Percentiles rank a stretch among this genome's conserved stretches.
Conservation (phyloP, 2,113 vertebrate species). For the Theristicus caerulescens region DNA sequence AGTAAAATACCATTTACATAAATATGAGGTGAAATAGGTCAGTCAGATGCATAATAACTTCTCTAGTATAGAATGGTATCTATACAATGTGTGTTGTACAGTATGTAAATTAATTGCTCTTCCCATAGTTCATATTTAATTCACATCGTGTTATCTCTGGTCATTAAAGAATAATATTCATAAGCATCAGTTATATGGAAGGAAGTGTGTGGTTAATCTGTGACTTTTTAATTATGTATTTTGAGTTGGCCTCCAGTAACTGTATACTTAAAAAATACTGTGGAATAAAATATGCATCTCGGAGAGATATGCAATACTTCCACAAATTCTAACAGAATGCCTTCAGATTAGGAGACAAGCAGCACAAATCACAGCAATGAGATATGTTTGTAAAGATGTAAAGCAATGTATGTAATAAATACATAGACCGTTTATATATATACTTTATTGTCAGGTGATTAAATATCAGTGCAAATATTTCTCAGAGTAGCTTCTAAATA, state of each 20-base stretch:
- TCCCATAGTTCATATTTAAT: slow-evolving; percentile 13
- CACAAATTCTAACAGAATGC: neutral
- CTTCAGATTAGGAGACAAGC: neutral
- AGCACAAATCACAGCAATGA: slow-evolving; percentile 1
- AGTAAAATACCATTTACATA: neutral
- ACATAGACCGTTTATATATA: neutral
- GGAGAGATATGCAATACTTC: neutral
- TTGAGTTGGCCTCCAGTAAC: neutral
- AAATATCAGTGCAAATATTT: neutral
- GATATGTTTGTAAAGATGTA: neutral
- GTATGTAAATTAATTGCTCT: neutral
- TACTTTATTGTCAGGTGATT: neutral
- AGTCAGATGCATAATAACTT: neutral
- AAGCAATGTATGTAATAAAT: neutral
- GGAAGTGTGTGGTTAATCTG: neutral
- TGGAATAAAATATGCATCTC: neutral
- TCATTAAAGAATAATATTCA: slow-evolving; percentile 32
- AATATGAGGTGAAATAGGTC: neutral
- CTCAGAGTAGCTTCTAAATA: neutral
- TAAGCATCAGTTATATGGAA: neutral
- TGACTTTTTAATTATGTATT: neutral
- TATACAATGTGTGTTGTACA: neutral
- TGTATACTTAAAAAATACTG: neutral
- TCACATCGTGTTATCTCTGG: neutral
- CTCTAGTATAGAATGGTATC: neutral